Evolutionary conservation across 2,113 vertebrate genomes (phyloP).

Genomic region (Loxodonta africana): DNA sequence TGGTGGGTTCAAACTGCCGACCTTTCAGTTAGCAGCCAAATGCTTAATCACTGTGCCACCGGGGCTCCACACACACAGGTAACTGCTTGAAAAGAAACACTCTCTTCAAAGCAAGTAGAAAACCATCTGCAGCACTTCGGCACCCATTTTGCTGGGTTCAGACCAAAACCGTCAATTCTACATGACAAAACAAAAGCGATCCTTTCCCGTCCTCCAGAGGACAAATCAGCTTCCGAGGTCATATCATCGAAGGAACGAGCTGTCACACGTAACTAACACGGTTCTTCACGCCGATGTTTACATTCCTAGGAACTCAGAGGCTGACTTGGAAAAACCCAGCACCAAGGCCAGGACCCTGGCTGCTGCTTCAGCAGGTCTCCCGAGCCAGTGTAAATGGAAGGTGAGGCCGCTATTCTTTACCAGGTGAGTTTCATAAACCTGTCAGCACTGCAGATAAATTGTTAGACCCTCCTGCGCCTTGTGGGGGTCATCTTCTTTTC

Average conservation of each 20-base stretch:
- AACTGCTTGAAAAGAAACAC: not conserved
- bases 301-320: accelerated
- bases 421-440: accelerated
- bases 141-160: not conserved
- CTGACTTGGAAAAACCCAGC: not conserved
- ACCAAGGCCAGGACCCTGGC: accelerated
- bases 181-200: not conserved
- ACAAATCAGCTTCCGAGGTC: not conserved
- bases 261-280: accelerated
- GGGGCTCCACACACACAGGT: no score
- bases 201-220: not conserved
- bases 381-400: not conserved
- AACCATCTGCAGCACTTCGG: accelerated
- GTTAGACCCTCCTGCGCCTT: not conserved
- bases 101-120: not conserved
- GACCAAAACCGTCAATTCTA: not conserved
- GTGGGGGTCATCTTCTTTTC: constrained; percentile 45
- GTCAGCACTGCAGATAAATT: not conserved
- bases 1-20: no score
- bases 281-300: accelerated
- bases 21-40: no score
- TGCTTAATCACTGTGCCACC: no score
- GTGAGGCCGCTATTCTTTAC: accelerated
- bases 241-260: accelerated
- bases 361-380: accelerated